Conservation (phyloP, 1,140 invertebrate genomes). For the Drosophila tropicalis region DNA sequence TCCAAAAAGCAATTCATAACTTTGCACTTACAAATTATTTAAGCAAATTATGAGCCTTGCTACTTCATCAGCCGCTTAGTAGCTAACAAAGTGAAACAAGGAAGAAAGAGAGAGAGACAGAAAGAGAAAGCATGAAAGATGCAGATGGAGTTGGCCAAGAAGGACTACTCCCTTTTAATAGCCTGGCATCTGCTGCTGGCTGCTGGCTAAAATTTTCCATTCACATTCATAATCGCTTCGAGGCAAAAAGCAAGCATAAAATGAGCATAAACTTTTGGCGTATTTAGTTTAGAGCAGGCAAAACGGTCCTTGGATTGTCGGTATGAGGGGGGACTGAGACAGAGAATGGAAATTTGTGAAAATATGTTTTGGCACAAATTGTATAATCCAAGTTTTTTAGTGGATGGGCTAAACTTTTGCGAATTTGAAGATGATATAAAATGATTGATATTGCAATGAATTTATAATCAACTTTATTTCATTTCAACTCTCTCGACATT, state of each 20-base stretch:
- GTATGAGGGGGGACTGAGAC: constrained; percentile 8
- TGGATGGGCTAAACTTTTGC: not conserved
- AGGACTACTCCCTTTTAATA: constrained; percentile 33
- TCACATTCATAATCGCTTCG: constrained; percentile 59
- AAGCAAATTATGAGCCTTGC: constrained; percentile 54
- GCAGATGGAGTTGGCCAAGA: not conserved
- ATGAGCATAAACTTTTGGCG: constrained; percentile 39
- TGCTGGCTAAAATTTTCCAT: constrained; percentile 29
- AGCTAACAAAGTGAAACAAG: constrained; percentile 16
- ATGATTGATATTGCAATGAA: constrained; percentile 16
- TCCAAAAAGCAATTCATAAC: constrained; percentile 58
- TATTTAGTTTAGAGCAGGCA: not conserved
- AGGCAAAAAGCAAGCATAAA: constrained; percentile 44
- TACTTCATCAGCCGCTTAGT: constrained; percentile 59
- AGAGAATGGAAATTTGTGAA: constrained; percentile 16
- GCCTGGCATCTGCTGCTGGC: not conserved
- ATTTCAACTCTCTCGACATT: constrained; percentile 4
- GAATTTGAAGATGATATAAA: constrained; percentile 7
- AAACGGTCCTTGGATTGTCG: not conserved
- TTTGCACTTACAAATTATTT: constrained; percentile 65
- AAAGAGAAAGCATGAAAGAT: not conserved
- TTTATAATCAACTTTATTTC: constrained; percentile 11
- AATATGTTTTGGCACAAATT: constrained; percentile 26
- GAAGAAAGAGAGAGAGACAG: not conserved
- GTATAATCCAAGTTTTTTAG: constrained; percentile 11